Conservation (phyloP, 2,113 vertebrate genomes). For the Sminthopsis crassicaudata region DNA sequence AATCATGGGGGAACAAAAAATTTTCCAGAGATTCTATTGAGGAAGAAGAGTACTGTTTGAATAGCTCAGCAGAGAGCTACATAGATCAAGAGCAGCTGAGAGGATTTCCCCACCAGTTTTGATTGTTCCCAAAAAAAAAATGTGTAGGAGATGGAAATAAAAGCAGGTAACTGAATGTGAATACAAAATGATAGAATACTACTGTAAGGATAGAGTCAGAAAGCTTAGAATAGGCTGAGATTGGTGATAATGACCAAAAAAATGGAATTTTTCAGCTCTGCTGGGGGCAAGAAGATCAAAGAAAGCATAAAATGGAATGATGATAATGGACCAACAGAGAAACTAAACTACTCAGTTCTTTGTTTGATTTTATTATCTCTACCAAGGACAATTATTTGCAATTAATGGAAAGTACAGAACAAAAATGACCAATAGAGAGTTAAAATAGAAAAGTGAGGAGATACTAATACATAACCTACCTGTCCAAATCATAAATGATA, state of each 20-base stretch:
- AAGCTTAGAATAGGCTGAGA: not conserved
- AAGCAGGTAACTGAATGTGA: not conserved
- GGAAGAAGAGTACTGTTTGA: not conserved
- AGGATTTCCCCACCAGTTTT: not conserved
- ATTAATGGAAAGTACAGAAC: not conserved
- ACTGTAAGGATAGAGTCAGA: not conserved
- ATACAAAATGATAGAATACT: not conserved
- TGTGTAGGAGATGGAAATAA: not conserved
- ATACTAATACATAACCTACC: too few relatives aligned
- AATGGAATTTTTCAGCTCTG: not conserved
- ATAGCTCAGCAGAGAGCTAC: not conserved
- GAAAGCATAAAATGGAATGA: not conserved
- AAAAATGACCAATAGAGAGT: not conserved
- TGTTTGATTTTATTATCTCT: not conserved
- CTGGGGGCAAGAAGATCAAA: not conserved
- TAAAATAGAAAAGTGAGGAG: not conserved
- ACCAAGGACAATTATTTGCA: not conserved
- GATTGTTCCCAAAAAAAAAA: not conserved
- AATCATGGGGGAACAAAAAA: not conserved
- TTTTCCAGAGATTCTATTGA: too few relatives aligned
- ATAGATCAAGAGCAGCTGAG: too few relatives aligned
- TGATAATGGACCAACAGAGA: not conserved
- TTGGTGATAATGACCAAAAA: not conserved
- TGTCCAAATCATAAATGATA: too few relatives aligned
- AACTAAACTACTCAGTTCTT: not conserved